Evolutionary conservation across 2,113 vertebrate species (phyloP).

Genomic region (Passer montanus): DNA sequence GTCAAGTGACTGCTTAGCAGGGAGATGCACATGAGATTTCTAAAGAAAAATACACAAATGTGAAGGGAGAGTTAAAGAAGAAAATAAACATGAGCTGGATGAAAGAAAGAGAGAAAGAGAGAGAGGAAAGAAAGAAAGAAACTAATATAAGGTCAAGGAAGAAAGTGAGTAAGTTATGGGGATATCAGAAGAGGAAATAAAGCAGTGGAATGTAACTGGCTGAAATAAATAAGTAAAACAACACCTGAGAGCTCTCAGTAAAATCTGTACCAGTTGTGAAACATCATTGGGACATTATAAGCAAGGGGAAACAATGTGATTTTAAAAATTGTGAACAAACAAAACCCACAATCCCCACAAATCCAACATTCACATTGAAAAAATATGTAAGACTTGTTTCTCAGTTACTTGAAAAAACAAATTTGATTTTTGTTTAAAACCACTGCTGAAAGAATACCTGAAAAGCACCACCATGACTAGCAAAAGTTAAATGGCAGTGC

Average conservation of each 20-base stretch:
- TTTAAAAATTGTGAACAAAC: accelerated
- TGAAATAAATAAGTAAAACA: neutral
- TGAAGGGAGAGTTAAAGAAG: neutral
- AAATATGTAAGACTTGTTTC: neutral
- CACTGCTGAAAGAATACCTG: neutral
- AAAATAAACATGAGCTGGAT: neutral
- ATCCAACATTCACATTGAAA: neutral
- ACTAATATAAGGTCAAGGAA: neutral
- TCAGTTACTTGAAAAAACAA: neutral
- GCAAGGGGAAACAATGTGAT: neutral
- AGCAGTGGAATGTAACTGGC: neutral
- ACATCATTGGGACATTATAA: neutral
- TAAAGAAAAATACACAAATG: neutral
- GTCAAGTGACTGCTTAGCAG: neutral
- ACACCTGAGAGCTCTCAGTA: neutral
- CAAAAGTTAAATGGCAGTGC: neutral
- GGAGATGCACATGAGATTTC: neutral
- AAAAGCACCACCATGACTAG: neutral
- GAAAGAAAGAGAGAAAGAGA: neutral
- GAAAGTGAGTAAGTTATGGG: neutral
- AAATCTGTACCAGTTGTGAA: neutral
- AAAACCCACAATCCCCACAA: neutral
- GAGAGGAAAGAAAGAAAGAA: neutral
- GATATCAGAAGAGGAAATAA: neutral
- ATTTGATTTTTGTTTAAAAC: neutral